A percentile compares a stretch with the other conserved stretches of the same genome.
Evolutionary conservation across 2,888 invertebrate species (phyloP).

Genomic region (Acanthosepion lycidas): DNA sequence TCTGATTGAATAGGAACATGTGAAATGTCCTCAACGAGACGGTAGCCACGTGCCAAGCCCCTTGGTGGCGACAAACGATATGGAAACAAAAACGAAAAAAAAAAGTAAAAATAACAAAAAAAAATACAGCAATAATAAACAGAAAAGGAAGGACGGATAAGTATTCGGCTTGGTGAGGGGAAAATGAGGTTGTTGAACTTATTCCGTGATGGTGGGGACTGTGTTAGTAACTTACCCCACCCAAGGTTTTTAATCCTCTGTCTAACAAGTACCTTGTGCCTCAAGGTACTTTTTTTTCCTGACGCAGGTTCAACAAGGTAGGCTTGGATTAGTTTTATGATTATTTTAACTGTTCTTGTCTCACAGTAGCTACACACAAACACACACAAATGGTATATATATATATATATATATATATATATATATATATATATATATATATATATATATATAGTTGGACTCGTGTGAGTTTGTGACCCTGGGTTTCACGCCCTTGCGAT

Average conservation of each 20-base stretch:
- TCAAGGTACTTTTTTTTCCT: neutral
- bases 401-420: neutral
- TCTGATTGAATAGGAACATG: neutral
- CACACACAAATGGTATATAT: neutral
- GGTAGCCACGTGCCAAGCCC: neutral
- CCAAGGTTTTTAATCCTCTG: neutral
- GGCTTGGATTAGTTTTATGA: neutral
- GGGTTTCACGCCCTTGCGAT: too few relatives aligned
- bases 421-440: too few relatives aligned
- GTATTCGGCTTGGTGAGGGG: neutral
- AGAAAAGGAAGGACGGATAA: neutral
- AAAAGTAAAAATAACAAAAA: neutral
- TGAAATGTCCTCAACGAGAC: slow-evolving; percentile 33
- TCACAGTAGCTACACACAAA: neutral
- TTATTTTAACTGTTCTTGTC: neutral
- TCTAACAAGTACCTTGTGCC: neutral
- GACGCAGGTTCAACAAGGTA: neutral
- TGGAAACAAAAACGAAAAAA: neutral
- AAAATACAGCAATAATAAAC: too few relatives aligned
- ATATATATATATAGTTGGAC: too few relatives aligned
- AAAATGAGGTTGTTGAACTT: neutral
- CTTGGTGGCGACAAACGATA: neutral
- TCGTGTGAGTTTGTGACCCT: neutral
- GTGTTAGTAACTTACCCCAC: neutral
- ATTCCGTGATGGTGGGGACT: neutral